Percentiles rank a stretch among this genome's conserved stretches.
Conservation (phyloP, 2,888 invertebrate species). For the Dicyrtomina minuta region DNA sequence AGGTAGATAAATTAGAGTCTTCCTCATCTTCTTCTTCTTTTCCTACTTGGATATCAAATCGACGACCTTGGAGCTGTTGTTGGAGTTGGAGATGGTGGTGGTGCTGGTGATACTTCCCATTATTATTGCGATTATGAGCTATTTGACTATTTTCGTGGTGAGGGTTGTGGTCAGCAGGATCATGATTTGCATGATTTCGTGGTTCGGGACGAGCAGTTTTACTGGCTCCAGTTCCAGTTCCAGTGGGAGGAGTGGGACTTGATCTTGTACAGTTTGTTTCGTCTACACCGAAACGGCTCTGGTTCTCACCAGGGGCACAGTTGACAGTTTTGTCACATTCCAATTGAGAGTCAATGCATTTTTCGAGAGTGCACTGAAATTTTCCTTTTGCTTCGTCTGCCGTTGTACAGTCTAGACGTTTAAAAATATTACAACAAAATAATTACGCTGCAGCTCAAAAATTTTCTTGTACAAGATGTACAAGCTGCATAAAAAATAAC, state of each 20-base stretch:
- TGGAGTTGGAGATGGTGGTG: not conserved
- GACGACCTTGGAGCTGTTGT: not conserved
- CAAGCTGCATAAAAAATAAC: not conserved
- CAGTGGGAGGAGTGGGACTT: too few species aligned
- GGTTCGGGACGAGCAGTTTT: too few species aligned
- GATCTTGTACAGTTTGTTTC: slow-evolving; percentile 4
- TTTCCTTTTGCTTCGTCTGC: not conserved
- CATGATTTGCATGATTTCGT: too few species aligned
- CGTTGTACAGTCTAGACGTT: slow-evolving; percentile 9
- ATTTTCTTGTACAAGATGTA: not conserved
- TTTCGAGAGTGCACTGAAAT: slow-evolving; percentile 23
- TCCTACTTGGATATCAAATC: too few species aligned
- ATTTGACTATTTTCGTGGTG: too few species aligned
- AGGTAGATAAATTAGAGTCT: not conserved
- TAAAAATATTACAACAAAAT: too few species aligned
- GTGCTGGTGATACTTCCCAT: not conserved
- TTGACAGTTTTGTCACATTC: slow-evolving; percentile 13
- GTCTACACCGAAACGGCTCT: slow-evolving; percentile 7
- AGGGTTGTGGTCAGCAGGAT: too few species aligned
- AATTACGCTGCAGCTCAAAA: too few species aligned
- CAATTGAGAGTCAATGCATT: slow-evolving; percentile 16
- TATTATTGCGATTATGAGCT: not conserved
- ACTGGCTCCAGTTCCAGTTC: not conserved
- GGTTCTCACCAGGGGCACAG: slow-evolving; percentile 24
- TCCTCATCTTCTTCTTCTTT: not conserved